phyloP scores from a whole-genome alignment of 2,113 vertebrate genomes.

The Crotalus helleri region DNA sequence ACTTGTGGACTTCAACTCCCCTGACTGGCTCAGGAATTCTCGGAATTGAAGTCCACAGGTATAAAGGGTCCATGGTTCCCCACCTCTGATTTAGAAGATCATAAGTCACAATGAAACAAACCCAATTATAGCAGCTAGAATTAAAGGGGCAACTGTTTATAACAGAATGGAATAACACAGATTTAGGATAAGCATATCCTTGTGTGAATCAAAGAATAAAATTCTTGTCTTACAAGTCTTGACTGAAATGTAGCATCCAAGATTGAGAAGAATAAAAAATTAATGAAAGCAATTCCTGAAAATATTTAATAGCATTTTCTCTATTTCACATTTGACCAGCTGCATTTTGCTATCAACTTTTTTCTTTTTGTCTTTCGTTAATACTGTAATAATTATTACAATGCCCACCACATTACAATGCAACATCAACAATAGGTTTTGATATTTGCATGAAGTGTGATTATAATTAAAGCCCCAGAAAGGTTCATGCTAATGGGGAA shows the following conservation, averaged over 20 bases:
- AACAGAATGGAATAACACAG: not conserved
- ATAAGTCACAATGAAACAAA: not conserved
- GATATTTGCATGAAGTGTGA: not conserved
- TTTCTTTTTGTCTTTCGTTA: not conserved
- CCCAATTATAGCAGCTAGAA: not conserved
- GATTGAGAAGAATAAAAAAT: not conserved
- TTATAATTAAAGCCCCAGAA: not conserved
- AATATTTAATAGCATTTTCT: not conserved
- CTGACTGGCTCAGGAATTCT: not conserved
- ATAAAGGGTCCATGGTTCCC: not conserved
- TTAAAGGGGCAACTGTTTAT: constrained; percentile 10
- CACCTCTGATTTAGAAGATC: not conserved
- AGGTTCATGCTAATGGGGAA: not conserved
- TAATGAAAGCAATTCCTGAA: not conserved
- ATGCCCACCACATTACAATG: not conserved
- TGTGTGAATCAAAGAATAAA: not conserved
- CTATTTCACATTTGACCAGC: not conserved
- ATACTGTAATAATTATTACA: not conserved
- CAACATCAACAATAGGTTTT: not conserved
- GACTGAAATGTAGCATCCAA: not conserved
- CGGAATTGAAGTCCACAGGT: too few relatives aligned
- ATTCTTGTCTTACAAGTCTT: not conserved
- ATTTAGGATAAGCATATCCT: not conserved
- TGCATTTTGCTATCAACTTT: not conserved
- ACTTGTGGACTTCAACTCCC: not conserved